A percentile compares a stretch with the other conserved stretches of the same genome.
phyloP scores from a whole-genome alignment of 2,888 invertebrate genomes.

The Drosophila greeni region DNA sequence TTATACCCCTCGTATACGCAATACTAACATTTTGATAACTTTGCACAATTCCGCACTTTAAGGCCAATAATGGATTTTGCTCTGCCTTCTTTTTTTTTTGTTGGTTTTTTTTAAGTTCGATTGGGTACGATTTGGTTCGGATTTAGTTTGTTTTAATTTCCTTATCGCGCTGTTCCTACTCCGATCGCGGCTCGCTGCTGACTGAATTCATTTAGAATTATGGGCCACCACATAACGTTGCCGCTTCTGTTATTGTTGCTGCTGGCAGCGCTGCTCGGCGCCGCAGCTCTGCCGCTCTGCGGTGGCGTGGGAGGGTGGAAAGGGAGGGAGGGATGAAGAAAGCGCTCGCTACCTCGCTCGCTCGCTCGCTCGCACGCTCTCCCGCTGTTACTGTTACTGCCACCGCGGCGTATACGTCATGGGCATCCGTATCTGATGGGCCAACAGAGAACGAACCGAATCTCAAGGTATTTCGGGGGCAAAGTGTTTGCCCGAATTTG shows the following conservation, averaged over 20 bases:
- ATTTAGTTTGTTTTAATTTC: slow-evolving; percentile 15
- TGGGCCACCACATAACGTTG: slow-evolving; percentile 63
- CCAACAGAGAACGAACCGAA: slow-evolving; percentile 25
- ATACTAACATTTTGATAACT: slow-evolving; percentile 40
- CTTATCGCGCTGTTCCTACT: slow-evolving; percentile 49
- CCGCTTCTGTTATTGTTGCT: slow-evolving; percentile 33
- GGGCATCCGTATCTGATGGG: slow-evolving; percentile 27
- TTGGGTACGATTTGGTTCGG: slow-evolving; percentile 2
- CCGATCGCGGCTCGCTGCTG: slow-evolving; percentile 72
- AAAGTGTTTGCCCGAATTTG: slow-evolving; percentile 41
- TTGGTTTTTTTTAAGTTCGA: background rate
- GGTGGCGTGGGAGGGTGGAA: slow-evolving; percentile 19
- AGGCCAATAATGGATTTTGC: slow-evolving; percentile 14
- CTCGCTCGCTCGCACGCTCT: slow-evolving; percentile 3
- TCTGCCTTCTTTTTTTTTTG: background rate
- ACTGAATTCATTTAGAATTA: slow-evolving; percentile 72
- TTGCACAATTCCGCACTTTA: slow-evolving; percentile 33
- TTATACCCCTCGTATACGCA: slow-evolving; percentile 5
- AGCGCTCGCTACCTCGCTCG: background rate
- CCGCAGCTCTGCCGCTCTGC: slow-evolving; percentile 1
- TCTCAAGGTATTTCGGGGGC: slow-evolving; percentile 32
- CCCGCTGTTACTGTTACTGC: slow-evolving; percentile 35
- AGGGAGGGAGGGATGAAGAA: slow-evolving; percentile 9
- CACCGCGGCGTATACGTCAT: slow-evolving; percentile 42
- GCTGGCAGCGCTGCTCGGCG: slow-evolving; percentile 17